phyloP scores from a whole-genome alignment of 2,888 invertebrate genomes.

The Coelinius sp. region DNA sequence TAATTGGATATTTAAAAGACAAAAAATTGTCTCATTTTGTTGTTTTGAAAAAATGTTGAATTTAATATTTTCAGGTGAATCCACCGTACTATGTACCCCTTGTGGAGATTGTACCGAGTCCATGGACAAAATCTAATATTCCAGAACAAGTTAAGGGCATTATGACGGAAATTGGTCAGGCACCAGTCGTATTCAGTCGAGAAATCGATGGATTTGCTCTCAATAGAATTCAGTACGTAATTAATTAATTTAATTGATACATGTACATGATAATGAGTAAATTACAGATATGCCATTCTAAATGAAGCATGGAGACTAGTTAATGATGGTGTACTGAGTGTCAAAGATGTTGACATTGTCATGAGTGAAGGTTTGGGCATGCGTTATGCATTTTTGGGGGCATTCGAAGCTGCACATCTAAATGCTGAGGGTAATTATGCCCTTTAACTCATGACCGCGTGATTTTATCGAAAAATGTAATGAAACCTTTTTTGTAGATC shows the following conservation, averaged over 20 bases:
- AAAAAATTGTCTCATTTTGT: not conserved
- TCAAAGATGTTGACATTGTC: conserved; percentile 91
- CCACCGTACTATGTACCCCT: conserved; percentile 97
- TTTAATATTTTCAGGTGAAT: conserved; percentile 78
- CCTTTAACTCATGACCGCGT: not conserved
- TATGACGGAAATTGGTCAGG: conserved; percentile 92
- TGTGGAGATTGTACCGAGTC: conserved; percentile 94
- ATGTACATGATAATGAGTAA: not conserved
- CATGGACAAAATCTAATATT: conserved; percentile 89
- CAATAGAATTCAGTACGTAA: conserved; percentile 87
- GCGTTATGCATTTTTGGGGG: conserved; percentile 96
- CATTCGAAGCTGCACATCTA: conserved; percentile 92
- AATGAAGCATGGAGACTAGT: conserved; percentile 94
- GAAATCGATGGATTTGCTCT: conserved; percentile 95
- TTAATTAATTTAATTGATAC: no score
- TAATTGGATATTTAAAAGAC: no score
- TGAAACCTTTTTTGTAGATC: no score
- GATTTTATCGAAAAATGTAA: no score
- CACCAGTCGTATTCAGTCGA: conserved; percentile 86
- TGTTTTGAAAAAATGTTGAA: not conserved
- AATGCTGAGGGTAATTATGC: conserved; percentile 88
- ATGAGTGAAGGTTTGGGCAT: conserved; percentile 95
- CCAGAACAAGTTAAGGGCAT: conserved; percentile 81
- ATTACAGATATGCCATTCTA: conserved; percentile 86
- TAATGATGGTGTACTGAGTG: conserved; percentile 85